phyloP scores from a whole-genome alignment of 2,797 vertebrate species.

The Phaenicophaeus curvirostris region DNA sequence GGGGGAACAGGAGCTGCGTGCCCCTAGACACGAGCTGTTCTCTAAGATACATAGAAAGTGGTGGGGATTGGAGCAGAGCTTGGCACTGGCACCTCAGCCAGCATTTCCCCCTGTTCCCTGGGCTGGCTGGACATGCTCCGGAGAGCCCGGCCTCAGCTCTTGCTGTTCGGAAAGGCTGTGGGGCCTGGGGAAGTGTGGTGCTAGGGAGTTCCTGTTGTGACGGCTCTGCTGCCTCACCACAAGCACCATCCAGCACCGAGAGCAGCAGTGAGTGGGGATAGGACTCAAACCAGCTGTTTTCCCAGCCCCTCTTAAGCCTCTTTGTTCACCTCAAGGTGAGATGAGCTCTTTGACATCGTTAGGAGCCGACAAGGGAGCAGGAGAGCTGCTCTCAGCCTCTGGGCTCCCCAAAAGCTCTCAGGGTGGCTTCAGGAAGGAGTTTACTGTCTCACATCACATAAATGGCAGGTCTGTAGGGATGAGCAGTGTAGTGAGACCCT shows the following conservation, averaged over 20 bases:
- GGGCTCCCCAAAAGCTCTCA: background rate
- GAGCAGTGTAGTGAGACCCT: rapidly evolving
- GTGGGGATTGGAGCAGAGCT: background rate
- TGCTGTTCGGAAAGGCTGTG: background rate
- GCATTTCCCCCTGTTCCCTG: rapidly evolving
- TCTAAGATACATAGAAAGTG: background rate
- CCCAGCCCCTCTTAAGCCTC: background rate
- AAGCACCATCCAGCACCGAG: background rate
- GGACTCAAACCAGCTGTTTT: background rate
- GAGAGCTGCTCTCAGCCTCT: background rate
- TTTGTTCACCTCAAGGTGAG: background rate
- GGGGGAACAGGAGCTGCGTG: background rate
- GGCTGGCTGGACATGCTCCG: too few relatives aligned
- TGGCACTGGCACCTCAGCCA: background rate
- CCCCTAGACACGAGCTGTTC: background rate
- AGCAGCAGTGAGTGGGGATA: background rate
- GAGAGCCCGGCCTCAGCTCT: background rate
- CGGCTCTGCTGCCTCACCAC: rapidly evolving
- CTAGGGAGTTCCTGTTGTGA: rapidly evolving
- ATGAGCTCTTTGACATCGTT: rapidly evolving
- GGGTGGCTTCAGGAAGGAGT: background rate
- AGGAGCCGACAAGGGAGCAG: background rate
- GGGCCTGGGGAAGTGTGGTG: background rate
- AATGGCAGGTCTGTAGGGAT: background rate
- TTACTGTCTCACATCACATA: background rate